Percentiles rank a stretch among this genome's conserved stretches.
Evolutionary conservation across 2,888 invertebrate genomes (phyloP).

Genomic region (Eugnorisma glareosa): DNA sequence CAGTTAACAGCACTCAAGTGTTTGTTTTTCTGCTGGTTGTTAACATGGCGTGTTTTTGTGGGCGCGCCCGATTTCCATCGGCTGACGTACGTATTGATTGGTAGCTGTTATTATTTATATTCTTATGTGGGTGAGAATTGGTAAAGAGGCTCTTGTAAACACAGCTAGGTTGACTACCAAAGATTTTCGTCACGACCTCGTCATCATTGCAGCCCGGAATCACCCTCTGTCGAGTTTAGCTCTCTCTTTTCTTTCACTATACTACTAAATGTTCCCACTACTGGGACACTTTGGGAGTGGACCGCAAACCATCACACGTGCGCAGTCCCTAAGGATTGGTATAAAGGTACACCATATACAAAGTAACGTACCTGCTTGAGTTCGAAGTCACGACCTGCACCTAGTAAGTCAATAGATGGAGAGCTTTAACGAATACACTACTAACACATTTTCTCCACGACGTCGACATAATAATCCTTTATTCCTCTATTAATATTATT

Average conservation of each 20-base stretch:
- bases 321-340: not conserved
- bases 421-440: not conserved
- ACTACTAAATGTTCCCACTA: not conserved
- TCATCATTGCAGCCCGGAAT: not conserved
- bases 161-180: not conserved
- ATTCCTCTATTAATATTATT: not conserved
- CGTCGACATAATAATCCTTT: not conserved
- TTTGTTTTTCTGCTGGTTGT: constrained; percentile 51
- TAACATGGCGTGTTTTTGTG: constrained; percentile 34
- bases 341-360: not conserved
- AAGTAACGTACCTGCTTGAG: not conserved
- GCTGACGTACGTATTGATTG: constrained; percentile 26
- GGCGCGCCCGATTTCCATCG: constrained; percentile 34
- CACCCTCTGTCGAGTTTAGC: not conserved
- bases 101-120: constrained; percentile 18
- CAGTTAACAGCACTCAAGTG: constrained; percentile 35
- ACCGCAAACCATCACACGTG: not conserved
- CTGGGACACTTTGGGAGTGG: not conserved
- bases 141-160: not conserved
- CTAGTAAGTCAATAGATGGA: not conserved
- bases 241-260: not conserved
- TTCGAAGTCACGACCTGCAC: not conserved
- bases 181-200: not conserved
- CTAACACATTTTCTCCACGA: not conserved
- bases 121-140: constrained; percentile 7